Percentiles rank a stretch among this genome's conserved stretches.
These are phyloP conservation scores for Syngnathus typhle DNA, from an alignment of 2,113 vertebrate genomes.

Conservation along the genomic window DNA sequence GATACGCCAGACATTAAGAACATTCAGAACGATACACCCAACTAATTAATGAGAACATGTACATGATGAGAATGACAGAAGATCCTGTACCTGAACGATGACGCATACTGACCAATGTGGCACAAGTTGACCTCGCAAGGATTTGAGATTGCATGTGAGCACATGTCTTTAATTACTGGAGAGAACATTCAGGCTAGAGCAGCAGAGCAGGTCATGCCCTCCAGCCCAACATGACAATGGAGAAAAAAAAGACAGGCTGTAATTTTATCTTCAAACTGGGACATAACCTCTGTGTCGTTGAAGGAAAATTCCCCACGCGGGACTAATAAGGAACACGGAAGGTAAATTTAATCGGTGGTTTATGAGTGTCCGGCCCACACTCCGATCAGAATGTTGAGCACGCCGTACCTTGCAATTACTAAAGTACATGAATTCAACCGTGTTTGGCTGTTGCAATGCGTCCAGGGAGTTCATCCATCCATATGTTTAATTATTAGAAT, in stretches of 20 bases:
- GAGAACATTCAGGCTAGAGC: conserved; percentile 18
- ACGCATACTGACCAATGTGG: not conserved
- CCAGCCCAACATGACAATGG: conserved; percentile 21
- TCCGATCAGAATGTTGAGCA: not conserved
- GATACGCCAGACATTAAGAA: too few relatives aligned
- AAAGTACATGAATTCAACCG: not conserved
- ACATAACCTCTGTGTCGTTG: conserved; percentile 10
- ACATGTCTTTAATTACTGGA: conserved; percentile 8
- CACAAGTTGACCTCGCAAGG: not conserved
- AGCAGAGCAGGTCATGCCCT: conserved; percentile 28
- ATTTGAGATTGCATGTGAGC: not conserved
- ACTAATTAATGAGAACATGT: not conserved
- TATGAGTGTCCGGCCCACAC: not conserved
- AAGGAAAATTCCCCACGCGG: not conserved
- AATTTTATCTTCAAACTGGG: conserved; percentile 9
- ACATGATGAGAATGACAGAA: not conserved
- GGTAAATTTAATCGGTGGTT: not conserved
- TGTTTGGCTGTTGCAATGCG: not conserved
- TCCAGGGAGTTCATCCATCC: not conserved
- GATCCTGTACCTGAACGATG: not conserved
- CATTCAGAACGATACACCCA: not conserved
- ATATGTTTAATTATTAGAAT: too few relatives aligned
- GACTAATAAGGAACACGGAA: not conserved
- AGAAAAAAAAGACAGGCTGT: conserved; percentile 14
- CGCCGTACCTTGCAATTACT: not conserved